Conservation (phyloP, 2,113 vertebrate genomes). For the Syngnathus floridae region DNA sequence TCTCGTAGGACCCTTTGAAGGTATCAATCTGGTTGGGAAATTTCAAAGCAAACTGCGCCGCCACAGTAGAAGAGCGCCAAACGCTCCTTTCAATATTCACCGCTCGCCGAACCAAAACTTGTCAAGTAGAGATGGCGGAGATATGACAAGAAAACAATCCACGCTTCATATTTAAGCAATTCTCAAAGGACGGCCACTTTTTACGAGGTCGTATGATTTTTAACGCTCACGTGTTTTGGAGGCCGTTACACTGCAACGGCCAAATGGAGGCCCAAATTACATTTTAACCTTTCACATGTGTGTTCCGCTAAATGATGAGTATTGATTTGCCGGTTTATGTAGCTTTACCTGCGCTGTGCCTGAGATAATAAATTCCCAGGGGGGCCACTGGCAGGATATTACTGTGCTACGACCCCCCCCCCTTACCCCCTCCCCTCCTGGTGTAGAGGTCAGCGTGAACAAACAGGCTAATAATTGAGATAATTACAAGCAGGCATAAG, state of each 20-base stretch:
- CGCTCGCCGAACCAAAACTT: not conserved
- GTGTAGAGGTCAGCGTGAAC: constrained; percentile 21
- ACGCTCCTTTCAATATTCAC: constrained; percentile 25
- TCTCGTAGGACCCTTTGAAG: constrained; percentile 21
- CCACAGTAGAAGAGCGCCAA: constrained; percentile 37
- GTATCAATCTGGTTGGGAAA: constrained; percentile 44
- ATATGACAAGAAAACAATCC: constrained; percentile 27
- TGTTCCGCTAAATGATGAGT: constrained; percentile 48
- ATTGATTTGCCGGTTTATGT: constrained; percentile 42
- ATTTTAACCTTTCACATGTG: constrained; percentile 49
- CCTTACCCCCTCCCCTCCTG: constrained; percentile 13
- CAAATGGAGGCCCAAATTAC: constrained; percentile 46
- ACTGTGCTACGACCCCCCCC: constrained; percentile 17
- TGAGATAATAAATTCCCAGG: constrained; percentile 31
- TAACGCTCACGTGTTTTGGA: constrained; percentile 24
- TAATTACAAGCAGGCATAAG: constrained; percentile 42
- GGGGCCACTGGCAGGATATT: constrained; percentile 18
- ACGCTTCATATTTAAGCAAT: constrained; percentile 34
- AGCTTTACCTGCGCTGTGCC: constrained; percentile 14
- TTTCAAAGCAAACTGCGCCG: constrained; percentile 29
- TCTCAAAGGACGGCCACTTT: constrained; percentile 25
- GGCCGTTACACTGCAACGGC: constrained; percentile 33
- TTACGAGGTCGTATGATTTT: constrained; percentile 50
- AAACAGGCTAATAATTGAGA: constrained; percentile 39
- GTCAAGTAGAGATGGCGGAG: constrained; percentile 3